phyloP scores from a whole-genome alignment of 2,113 vertebrate species.

The Mirounga angustirostris region DNA sequence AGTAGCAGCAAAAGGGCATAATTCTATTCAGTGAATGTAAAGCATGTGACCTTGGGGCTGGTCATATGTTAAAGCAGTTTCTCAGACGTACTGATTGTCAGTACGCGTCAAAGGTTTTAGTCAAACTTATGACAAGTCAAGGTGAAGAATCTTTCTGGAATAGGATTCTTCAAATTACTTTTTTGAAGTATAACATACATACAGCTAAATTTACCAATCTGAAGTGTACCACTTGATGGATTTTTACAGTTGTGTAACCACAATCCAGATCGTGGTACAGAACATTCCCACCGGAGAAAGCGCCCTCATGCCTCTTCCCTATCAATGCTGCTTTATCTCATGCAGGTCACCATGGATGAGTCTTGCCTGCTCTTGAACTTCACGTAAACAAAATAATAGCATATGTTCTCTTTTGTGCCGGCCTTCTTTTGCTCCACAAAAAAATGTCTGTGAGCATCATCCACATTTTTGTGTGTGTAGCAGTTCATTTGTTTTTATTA shows the following conservation, averaged over 20 bases:
- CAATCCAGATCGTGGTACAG: neutral
- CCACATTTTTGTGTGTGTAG: neutral
- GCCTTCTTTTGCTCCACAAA: neutral
- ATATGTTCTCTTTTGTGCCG: neutral
- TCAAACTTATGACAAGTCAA: constrained; percentile 20
- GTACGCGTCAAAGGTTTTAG: neutral
- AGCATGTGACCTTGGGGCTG: neutral
- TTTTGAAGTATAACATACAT: neutral
- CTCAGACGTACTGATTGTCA: neutral
- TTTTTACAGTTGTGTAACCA: neutral
- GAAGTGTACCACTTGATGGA: neutral
- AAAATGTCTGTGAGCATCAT: neutral
- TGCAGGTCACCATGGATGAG: neutral
- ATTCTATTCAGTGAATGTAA: constrained; percentile 24
- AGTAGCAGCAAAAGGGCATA: neutral
- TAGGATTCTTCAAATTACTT: neutral
- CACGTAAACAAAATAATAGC: constrained; percentile 6
- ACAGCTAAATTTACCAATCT: neutral
- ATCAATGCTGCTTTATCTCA: neutral
- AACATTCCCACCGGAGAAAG: neutral
- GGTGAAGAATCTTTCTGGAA: neutral
- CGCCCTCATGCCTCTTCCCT: neutral
- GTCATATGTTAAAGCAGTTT: neutral
- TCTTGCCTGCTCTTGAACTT: constrained; percentile 4
- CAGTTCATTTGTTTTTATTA: neutral